Conservation (phyloP, 2,888 invertebrate genomes). For the Hecatera dysodea region DNA sequence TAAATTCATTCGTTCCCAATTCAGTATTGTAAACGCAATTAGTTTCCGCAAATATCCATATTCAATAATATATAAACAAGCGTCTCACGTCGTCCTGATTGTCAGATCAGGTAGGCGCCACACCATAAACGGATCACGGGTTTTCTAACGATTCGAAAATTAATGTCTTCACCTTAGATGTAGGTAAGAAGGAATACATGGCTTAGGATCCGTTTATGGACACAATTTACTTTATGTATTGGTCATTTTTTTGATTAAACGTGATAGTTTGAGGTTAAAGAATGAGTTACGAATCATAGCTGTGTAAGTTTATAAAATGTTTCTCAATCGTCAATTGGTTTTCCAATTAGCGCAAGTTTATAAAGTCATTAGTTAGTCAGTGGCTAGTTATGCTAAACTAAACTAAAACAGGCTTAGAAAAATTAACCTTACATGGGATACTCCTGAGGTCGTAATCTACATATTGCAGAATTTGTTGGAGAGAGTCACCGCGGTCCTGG, state of each 20-base stretch:
- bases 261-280: slow-evolving; percentile 23
- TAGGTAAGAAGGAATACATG: slow-evolving; percentile 54
- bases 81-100: slow-evolving; percentile 75
- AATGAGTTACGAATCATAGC: background rate
- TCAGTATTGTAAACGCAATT: slow-evolving; percentile 65
- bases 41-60: slow-evolving; percentile 67
- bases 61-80: slow-evolving; percentile 66
- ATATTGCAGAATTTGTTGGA: too few relatives aligned
- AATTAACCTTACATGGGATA: too few relatives aligned
- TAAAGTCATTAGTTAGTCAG: background rate
- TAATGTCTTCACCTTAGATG: slow-evolving; percentile 77
- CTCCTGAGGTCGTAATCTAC: too few relatives aligned
- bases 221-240: slow-evolving; percentile 49
- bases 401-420: background rate
- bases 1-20: slow-evolving; percentile 58
- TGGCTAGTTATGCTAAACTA: background rate
- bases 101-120: slow-evolving; percentile 75
- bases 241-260: slow-evolving; percentile 20
- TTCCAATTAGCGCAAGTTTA: background rate
- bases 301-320: background rate
- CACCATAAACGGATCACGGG: slow-evolving; percentile 79
- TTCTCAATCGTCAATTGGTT: background rate
- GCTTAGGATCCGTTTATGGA: slow-evolving; percentile 46
- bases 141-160: slow-evolving; percentile 85
- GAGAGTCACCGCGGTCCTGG: too few relatives aligned